A percentile compares a stretch with the other conserved stretches of the same genome.
Conservation (phyloP, 2,797 vertebrate genomes). For the Megalops cyprinoides region DNA sequence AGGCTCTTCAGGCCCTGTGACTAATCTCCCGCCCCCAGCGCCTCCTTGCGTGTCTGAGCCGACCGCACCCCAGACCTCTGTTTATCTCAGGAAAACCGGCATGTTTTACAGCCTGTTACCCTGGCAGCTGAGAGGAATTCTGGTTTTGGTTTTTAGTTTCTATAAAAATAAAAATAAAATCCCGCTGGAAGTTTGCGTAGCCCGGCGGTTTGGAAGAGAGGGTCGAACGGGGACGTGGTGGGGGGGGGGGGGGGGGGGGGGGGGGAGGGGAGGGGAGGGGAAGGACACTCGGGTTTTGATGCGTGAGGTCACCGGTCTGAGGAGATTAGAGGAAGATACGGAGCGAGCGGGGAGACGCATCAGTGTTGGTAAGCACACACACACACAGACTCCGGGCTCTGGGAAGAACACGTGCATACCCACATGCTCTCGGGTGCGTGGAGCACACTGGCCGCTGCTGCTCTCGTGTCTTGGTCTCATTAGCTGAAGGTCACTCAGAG, state of each 20-base stretch:
- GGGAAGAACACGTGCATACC: no score
- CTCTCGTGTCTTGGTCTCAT: slow-evolving; percentile 20
- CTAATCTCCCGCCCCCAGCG: neutral
- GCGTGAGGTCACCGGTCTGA: neutral
- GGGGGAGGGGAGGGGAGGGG: neutral
- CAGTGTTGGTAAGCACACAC: neutral
- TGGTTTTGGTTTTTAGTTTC: neutral
- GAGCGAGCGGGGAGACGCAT: neutral
- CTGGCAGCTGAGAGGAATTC: neutral
- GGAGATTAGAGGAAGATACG: slow-evolving; percentile 7
- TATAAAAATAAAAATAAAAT: slow-evolving; percentile 15
- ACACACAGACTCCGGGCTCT: neutral
- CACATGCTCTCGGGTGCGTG: neutral
- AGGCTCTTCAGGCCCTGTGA: neutral
- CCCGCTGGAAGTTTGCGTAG: neutral
- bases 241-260: neutral
- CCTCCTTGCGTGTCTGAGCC: neutral
- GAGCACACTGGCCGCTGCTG: neutral
- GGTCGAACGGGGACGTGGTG: no score
- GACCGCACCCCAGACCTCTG: slow-evolving; percentile 11
- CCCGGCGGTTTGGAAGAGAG: neutral
- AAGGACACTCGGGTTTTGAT: neutral
- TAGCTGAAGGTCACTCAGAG: slow-evolving; percentile 12
- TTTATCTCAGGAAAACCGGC: slow-evolving; percentile 14
- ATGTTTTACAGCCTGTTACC: neutral